These are phyloP conservation scores for Melanotaenia boesemani DNA, from an alignment of 2,797 vertebrate species.

Conservation along the genomic window DNA sequence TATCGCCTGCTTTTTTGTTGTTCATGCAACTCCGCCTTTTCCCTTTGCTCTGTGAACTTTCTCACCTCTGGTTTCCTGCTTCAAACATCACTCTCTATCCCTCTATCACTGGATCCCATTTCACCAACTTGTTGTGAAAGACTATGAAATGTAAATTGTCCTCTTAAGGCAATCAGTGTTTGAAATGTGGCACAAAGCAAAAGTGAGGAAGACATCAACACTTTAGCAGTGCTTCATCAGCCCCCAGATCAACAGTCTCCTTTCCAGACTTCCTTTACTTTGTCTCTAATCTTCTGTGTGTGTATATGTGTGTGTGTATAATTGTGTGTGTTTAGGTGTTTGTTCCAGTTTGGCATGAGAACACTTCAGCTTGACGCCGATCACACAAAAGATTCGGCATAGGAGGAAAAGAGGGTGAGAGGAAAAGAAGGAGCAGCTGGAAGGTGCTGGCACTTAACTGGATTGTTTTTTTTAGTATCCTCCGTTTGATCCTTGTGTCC, in stretches of 20 bases:
- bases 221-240: slow-evolving; percentile 74
- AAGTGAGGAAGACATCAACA: slow-evolving; percentile 76
- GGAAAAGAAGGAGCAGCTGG: slow-evolving; percentile 65
- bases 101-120: slow-evolving; percentile 60
- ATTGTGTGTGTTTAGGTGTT: slow-evolving; percentile 54
- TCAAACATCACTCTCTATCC: slow-evolving; percentile 64
- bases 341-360: slow-evolving; percentile 73
- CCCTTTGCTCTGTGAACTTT: slow-evolving; percentile 63
- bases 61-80: slow-evolving; percentile 66
- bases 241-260: slow-evolving; percentile 71
- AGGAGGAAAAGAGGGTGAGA: slow-evolving; percentile 56
- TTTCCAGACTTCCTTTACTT: slow-evolving; percentile 56
- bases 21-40: slow-evolving; percentile 41
- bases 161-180: slow-evolving; percentile 81
- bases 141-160: slow-evolving; percentile 83
- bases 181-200: slow-evolving; percentile 79
- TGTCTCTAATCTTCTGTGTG: slow-evolving; percentile 35
- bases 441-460: slow-evolving; percentile 78
- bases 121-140: slow-evolving; percentile 79
- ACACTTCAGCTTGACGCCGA: slow-evolving; percentile 59
- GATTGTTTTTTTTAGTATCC: slow-evolving; percentile 80
- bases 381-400: slow-evolving; percentile 53
- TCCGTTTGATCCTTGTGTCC: slow-evolving; percentile 54
- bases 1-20: slow-evolving; percentile 46
- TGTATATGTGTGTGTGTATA: slow-evolving; percentile 32